Base-by-base conservation (phyloP, 2,888 invertebrate species). In the Eupithecia subumbrata region DNA sequence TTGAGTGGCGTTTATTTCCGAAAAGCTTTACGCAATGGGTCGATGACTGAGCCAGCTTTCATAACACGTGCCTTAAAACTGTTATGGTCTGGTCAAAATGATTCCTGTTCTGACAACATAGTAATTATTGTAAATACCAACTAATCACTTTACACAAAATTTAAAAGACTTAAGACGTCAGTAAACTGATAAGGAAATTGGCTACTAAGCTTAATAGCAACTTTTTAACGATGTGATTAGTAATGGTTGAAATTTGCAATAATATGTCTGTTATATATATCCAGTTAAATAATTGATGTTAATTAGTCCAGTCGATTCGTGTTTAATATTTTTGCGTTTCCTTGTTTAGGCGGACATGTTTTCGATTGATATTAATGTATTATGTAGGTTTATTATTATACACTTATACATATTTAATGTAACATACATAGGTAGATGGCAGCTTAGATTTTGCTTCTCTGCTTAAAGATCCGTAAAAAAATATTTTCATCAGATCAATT, bases 221-320 rank as follows among this genome's bases (percentile, higher is more conserved):
- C 37, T 69, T 70, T 71, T 74, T 60, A 60, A 66, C 37, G 25
- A 25, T 25, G 60, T 14, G 2, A n/a, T 64, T 18, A 34, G 40
- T 70, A 64, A 74, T 48, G n/a, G 18, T 69, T 40, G 18, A 73
- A 74, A 70, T 66, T 52, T 48, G 37, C 12, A 16, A 70, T 45
- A 67, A 37, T 70, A 76, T 48, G 37, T 63, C 45, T 18, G 11
- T 25, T n/a, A 45, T 7, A 30, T 64, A 22, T 52, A 56, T 56
- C 52, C 52, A 63, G 75, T 71, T 69, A 45, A 60, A 43, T 64
- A 68, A 52, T 37, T 37, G 22, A 37, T 22, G 5, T 69, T 75
- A 72, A 67, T 67, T 25, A 67, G 40, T 45, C 43, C 68, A 68
- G 40, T 22, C 7, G 5, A 68, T 45, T 45, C 18, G 40, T 22